phyloP scores from a whole-genome alignment of 2,888 invertebrate species.

The Cabera pusaria region DNA sequence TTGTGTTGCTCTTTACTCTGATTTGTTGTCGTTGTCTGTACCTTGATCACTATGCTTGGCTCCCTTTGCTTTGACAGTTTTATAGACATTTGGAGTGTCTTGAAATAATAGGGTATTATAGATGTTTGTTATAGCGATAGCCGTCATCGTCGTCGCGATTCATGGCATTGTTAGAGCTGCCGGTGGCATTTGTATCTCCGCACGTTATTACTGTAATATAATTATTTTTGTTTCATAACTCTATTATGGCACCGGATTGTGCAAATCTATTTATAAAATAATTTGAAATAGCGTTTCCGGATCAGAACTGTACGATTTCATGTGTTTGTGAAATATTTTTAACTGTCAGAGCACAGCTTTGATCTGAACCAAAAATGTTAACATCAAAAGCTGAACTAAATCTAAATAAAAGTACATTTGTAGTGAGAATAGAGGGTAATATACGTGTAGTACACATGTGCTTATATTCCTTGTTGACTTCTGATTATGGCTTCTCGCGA shows the following conservation, averaged over 20 bases:
- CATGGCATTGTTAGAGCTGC: conserved; percentile 12
- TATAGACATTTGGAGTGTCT: conserved; percentile 16
- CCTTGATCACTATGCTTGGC: conserved; percentile 17
- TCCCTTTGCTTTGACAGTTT: conserved; percentile 22
- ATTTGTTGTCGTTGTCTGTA: conserved; percentile 22
- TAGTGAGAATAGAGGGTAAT: too few relatives aligned
- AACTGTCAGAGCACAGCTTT: too few relatives aligned
- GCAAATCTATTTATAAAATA: too few relatives aligned
- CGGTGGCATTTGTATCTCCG: neutral
- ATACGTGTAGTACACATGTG: conserved; percentile 11
- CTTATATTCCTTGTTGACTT: conserved; percentile 30
- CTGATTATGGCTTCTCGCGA: conserved; percentile 39
- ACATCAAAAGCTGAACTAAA: too few relatives aligned
- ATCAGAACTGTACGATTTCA: too few relatives aligned
- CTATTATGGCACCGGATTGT: too few relatives aligned
- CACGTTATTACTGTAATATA: too few relatives aligned
- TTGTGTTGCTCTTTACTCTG: conserved; percentile 17
- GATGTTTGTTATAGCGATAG: conserved; percentile 13
- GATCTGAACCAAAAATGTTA: too few relatives aligned
- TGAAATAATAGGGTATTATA: conserved; percentile 20
- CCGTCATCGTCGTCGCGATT: conserved; percentile 12
- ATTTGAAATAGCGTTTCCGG: too few relatives aligned
- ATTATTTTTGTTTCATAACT: too few relatives aligned
- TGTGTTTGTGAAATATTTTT: too few relatives aligned
- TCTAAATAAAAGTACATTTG: too few relatives aligned